These are phyloP conservation scores for Prunella himalayana DNA, from an alignment of 2,113 vertebrate genomes.

Conservation along the genomic window DNA sequence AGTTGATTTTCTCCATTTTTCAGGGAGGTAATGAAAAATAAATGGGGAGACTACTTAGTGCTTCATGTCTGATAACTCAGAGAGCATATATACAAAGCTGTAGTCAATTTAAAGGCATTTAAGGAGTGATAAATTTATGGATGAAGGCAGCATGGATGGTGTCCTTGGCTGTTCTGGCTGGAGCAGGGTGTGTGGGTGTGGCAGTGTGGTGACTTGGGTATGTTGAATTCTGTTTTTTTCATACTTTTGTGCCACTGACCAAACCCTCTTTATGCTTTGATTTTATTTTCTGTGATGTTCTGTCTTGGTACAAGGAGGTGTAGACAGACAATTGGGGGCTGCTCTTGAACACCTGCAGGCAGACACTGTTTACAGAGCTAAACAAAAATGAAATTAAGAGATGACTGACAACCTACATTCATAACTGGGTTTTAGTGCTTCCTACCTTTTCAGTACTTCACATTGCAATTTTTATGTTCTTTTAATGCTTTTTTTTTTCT, in stretches of 20 bases:
- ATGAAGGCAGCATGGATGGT: neutral
- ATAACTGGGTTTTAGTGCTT: neutral
- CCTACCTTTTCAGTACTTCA: neutral
- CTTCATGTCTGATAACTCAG: neutral
- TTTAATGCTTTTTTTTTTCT: neutral
- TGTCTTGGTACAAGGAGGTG: neutral
- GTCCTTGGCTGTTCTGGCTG: neutral
- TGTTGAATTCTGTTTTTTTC: neutral
- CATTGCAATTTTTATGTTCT: neutral
- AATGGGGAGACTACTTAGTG: neutral
- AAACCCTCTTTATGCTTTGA: neutral
- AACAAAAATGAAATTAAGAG: neutral
- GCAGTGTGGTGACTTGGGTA: neutral
- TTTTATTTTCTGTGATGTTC: neutral
- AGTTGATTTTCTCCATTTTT: slow-evolving; percentile 2
- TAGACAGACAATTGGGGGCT: neutral
- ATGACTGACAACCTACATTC: neutral
- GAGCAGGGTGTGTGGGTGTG: accelerated
- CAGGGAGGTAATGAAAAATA: neutral
- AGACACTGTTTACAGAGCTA: neutral
- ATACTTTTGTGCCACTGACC: neutral
- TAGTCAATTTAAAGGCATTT: neutral
- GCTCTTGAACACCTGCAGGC: neutral
- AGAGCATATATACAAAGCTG: neutral
- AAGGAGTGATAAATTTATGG: neutral